Base-by-base conservation (phyloP, 92 coral and sea anemone genomes). In the Virgularia gustaviana region DNA sequence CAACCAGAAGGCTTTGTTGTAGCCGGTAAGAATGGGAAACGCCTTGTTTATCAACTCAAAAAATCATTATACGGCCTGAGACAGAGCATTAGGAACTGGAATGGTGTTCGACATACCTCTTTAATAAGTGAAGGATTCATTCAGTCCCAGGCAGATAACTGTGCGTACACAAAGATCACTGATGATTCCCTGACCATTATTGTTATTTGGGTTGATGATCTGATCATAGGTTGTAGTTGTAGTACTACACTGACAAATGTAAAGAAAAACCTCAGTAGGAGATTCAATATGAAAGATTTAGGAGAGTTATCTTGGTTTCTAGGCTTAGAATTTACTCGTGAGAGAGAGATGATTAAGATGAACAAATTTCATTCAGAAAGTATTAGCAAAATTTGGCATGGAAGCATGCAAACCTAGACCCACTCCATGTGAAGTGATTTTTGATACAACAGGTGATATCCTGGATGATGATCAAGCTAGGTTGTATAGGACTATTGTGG, bases 181-280 rank as follows among this genome's bases (percentile, higher is more conserved):
- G 31, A 44, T 49, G 9, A 3, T 49, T 47, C 63, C 16, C 25
- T 12, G 29, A 45, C 43, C 16, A 23, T 60, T 27, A 19, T 59
- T 20, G 44, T 78, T 55, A 71, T 57, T 25, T 78, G 77, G 83
- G 83, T 78, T 39, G 83, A 78, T 57, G 63, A 79, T 35, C 56
- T 79, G 31, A 79, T 57, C 37, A 61, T 79, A 57, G 71, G 79
- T 51, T 76, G 49, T 18, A 79, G 79, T 29, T 60, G 67, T 32
- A 60, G 10, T 20, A 13, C 23, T 1, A 51, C 28, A 32, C 57
- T 51, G 28, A 51, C 24, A 16, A 51, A 20, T 51, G 24, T 51
- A 32, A 47, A 47, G 23, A 27, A 27, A 16, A 47, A 47, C 2
- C 55, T 47, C 16, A 9, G 57, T 6, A 51, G 28, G 23, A 51